Evolutionary conservation across 2,888 invertebrate genomes (phyloP).

Genomic region (Eretmocerus hayati): DNA sequence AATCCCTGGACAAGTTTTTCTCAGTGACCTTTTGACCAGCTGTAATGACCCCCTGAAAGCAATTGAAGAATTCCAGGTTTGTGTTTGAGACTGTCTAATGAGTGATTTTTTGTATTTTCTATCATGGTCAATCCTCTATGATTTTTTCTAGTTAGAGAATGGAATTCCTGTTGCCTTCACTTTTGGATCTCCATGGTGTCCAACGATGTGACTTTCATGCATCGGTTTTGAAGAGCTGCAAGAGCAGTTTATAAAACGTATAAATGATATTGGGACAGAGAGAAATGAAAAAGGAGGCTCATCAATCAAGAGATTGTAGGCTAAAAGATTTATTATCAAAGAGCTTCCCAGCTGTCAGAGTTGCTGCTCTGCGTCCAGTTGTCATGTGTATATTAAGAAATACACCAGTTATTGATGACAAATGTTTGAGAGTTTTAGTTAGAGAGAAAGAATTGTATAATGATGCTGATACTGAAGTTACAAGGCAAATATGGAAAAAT

Average conservation of each 20-base stretch:
- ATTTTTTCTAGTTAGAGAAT: slow-evolving; percentile 78
- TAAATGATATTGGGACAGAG: slow-evolving; percentile 70
- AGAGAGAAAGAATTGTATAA: slow-evolving; percentile 84
- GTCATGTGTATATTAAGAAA: slow-evolving; percentile 92
- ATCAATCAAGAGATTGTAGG: slow-evolving; percentile 70
- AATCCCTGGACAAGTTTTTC: slow-evolving; percentile 77
- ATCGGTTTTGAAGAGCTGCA: slow-evolving; percentile 77
- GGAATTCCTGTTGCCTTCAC: slow-evolving; percentile 90
- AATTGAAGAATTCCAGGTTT: slow-evolving; percentile 92
- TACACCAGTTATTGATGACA: slow-evolving; percentile 87
- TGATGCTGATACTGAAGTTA: slow-evolving; percentile 93
- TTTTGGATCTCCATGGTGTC: slow-evolving; percentile 93
- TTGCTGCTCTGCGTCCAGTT: slow-evolving; percentile 83
- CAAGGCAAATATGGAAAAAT: slow-evolving; percentile 96
- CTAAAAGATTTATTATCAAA: slow-evolving; percentile 83
- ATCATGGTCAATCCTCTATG: too few species aligned
- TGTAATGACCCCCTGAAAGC: slow-evolving; percentile 95
- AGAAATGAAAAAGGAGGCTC: slow-evolving; percentile 51
- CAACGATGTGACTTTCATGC: slow-evolving; percentile 90
- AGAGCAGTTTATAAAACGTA: slow-evolving; percentile 56
- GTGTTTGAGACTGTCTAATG: neutral
- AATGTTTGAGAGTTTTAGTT: slow-evolving; percentile 70
- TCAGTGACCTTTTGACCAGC: slow-evolving; percentile 86
- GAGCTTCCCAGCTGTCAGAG: slow-evolving; percentile 89
- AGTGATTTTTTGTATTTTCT: too few species aligned